phyloP scores from a whole-genome alignment of 2,888 invertebrate species.

The Drosophila subquinaria region DNA sequence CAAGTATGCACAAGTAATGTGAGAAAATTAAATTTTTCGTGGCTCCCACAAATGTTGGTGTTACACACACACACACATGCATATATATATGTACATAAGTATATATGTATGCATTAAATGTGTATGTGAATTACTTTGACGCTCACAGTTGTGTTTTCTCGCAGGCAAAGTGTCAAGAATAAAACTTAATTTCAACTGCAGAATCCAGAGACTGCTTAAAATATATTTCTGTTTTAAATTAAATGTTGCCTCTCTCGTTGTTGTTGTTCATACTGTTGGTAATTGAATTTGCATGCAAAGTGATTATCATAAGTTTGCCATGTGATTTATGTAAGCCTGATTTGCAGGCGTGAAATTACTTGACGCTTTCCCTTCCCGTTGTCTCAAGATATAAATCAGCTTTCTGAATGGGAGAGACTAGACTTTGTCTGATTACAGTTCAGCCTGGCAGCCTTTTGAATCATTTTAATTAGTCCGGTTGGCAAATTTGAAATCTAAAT shows the following conservation, averaged over 20 bases:
- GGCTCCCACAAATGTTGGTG: slow-evolving; percentile 59
- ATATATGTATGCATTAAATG: slow-evolving; percentile 4
- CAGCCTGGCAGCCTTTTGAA: background rate
- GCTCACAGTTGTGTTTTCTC: slow-evolving; percentile 31
- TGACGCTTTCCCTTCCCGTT: background rate
- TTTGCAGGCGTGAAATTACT: slow-evolving; percentile 18
- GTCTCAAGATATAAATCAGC: background rate
- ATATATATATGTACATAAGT: background rate
- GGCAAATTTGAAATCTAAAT: background rate
- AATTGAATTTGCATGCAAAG: slow-evolving; percentile 65
- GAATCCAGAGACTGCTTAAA: slow-evolving; percentile 24
- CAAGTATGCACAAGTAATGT: slow-evolving; percentile 80
- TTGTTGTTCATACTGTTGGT: slow-evolving; percentile 54
- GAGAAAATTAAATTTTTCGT: slow-evolving; percentile 79
- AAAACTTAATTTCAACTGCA: slow-evolving; percentile 66
- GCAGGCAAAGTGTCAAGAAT: slow-evolving; percentile 45
- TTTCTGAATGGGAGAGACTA: background rate
- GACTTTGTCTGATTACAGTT: background rate
- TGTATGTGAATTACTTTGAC: slow-evolving; percentile 53
- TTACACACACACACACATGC: background rate
- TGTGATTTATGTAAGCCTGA: slow-evolving; percentile 62
- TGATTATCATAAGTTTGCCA: slow-evolving; percentile 69
- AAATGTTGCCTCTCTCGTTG: slow-evolving; percentile 52
- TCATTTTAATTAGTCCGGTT: background rate
- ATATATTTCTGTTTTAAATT: slow-evolving; percentile 54